phyloP scores from a whole-genome alignment of 1,140 invertebrate genomes.

The Olivierus martensii region DNA sequence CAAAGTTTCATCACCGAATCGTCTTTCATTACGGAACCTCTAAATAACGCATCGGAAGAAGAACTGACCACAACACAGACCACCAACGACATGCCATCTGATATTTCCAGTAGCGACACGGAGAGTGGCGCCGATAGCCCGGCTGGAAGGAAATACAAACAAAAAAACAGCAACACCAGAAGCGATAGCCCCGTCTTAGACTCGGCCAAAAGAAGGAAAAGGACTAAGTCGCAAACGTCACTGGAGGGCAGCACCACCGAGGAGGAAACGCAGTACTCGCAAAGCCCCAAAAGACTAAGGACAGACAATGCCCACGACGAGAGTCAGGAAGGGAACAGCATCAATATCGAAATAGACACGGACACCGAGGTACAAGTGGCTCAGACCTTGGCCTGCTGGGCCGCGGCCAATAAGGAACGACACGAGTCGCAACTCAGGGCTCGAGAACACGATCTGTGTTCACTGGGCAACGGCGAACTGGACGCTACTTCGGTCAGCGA shows the following conservation, averaged over 20 bases:
- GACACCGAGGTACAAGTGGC: constrained; percentile 15
- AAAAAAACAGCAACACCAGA: no score
- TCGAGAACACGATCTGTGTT: neutral
- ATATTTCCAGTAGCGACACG: no score
- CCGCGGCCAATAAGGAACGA: constrained; percentile 11
- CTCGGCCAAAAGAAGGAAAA: constrained; percentile 6
- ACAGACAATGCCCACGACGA: neutral
- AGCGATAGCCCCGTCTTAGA: constrained; percentile 1
- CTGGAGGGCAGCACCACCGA: constrained; percentile 1
- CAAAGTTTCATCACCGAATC: no score
- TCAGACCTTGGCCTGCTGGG: constrained; percentile 12
- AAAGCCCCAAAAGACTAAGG: constrained; percentile 4
- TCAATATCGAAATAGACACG: constrained; percentile 13
- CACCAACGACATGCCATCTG: no score
- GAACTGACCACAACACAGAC: no score
- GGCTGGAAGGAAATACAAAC: no score
- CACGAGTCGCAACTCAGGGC: constrained; percentile 1
- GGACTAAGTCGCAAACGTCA: constrained; percentile 7
- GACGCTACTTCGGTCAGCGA: no score
- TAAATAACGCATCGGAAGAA: no score
- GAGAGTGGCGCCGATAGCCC: no score
- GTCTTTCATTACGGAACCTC: no score
- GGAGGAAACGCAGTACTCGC: neutral
- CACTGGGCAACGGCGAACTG: constrained; percentile 11
- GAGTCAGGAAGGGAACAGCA: constrained; percentile 1